phyloP scores from a whole-genome alignment of 2,113 vertebrate species.

The Notothenia rossii region DNA sequence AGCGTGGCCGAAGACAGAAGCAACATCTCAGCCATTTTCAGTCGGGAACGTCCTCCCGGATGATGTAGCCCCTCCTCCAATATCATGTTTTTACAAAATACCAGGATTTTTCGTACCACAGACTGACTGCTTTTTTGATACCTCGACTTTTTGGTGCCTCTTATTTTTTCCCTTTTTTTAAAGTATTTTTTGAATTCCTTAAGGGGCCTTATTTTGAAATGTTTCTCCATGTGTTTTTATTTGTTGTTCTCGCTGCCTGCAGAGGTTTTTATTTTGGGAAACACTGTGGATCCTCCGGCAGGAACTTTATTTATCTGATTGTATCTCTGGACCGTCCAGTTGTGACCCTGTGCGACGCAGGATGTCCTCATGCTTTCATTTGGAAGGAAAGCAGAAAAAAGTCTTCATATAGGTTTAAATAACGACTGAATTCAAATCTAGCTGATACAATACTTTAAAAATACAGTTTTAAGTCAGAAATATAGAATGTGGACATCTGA shows the following conservation, averaged over 20 bases:
- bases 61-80: constrained; percentile 89
- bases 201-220: constrained; percentile 77
- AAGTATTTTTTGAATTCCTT: constrained; percentile 50
- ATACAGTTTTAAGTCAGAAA: neutral
- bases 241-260: constrained; percentile 54
- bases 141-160: constrained; percentile 70
- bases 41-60: constrained; percentile 95
- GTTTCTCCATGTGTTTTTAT: constrained; percentile 74
- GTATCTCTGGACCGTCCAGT: constrained; percentile 22
- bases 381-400: constrained; percentile 1
- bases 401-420: neutral
- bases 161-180: constrained; percentile 46
- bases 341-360: constrained; percentile 19
- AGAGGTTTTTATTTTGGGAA: constrained; percentile 7
- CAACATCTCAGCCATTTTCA: constrained; percentile 97
- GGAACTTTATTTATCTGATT: constrained; percentile 44
- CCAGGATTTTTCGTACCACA: constrained; percentile 72
- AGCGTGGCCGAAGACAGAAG: constrained; percentile 96
- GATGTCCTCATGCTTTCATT: neutral
- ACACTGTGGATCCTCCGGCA: constrained; percentile 56
- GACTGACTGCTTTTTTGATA: constrained; percentile 77
- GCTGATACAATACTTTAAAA: neutral
- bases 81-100: constrained; percentile 53
- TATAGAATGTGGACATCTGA: neutral
- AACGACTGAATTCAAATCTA: neutral